Evolutionary conservation across 92 coral and sea anemone species (phyloP).

Genomic region (Actinernus sp.): DNA sequence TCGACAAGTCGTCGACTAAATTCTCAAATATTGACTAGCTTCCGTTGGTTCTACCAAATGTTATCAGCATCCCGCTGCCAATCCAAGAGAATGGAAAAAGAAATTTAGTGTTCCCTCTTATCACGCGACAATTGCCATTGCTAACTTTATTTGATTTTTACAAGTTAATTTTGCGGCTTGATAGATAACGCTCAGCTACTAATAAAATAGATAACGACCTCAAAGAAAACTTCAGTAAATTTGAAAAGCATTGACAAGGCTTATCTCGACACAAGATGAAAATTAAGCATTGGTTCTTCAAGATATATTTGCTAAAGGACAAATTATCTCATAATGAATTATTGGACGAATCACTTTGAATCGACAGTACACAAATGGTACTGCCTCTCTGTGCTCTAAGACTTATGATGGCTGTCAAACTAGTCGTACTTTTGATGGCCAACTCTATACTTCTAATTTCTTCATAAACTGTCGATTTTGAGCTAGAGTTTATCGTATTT

Average conservation of each 20-base stretch:
- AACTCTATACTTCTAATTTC: not conserved
- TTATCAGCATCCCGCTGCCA: conserved; percentile 3
- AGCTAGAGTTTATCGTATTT: not conserved
- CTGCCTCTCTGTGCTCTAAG: too few species aligned
- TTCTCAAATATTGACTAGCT: not conserved
- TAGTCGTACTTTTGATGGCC: too few species aligned
- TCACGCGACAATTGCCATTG: conserved; percentile 7
- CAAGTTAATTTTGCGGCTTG: conserved; percentile 43
- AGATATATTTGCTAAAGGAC: conserved; percentile 8
- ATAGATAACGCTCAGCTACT: conserved; percentile 20
- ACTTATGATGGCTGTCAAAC: too few species aligned
- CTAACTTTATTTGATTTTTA: conserved; percentile 45
- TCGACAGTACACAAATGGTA: too few species aligned
- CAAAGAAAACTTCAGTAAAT: conserved; percentile 23
- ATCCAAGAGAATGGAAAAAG: not conserved
- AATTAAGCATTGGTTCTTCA: conserved; percentile 21
- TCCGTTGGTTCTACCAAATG: not conserved
- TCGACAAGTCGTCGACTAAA: not conserved
- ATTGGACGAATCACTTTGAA: too few species aligned
- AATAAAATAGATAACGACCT: conserved; percentile 24
- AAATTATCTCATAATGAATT: conserved; percentile 18
- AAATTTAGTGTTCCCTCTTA: not conserved
- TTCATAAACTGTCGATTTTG: not conserved
- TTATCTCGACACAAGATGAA: conserved; percentile 10
- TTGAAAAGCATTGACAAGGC: conserved; percentile 11